A percentile compares a stretch with the other conserved stretches of the same genome.
Conservation (phyloP, 2,888 invertebrate species). For the Epirrita christyi region DNA sequence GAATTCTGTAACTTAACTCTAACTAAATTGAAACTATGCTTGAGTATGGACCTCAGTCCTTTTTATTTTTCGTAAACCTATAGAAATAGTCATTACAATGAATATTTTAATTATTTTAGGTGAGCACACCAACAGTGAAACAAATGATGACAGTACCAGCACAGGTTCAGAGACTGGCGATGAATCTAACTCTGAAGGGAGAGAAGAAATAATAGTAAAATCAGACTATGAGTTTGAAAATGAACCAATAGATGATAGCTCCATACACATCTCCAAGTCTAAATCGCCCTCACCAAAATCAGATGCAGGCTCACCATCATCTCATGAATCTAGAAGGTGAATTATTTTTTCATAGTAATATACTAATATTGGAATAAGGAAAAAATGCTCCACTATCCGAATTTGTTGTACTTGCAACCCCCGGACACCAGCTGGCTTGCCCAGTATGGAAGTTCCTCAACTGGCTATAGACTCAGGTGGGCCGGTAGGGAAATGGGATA, state of each 20-base stretch:
- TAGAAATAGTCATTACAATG: not conserved
- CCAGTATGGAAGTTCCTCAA: too few relatives aligned
- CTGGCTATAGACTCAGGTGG: too few relatives aligned
- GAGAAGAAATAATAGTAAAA: constrained; percentile 54
- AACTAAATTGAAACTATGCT: too few relatives aligned
- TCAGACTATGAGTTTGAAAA: constrained; percentile 67
- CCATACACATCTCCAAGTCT: constrained; percentile 62
- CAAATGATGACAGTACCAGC: constrained; percentile 76
- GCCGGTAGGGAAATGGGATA: too few relatives aligned
- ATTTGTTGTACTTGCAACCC: too few relatives aligned
- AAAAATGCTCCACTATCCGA: too few relatives aligned
- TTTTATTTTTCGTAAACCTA: too few relatives aligned
- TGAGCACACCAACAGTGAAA: constrained; percentile 78
- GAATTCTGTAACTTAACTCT: too few relatives aligned
- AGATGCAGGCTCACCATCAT: constrained; percentile 63
- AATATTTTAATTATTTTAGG: constrained; percentile 52
- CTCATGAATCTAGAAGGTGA: constrained; percentile 69
- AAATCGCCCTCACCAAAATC: constrained; percentile 68
- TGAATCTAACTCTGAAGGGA: constrained; percentile 72
- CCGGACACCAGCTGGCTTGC: too few relatives aligned
- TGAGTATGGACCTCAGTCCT: too few relatives aligned
- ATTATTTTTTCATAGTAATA: constrained; percentile 3
- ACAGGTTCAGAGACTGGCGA: constrained; percentile 72
- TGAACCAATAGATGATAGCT: constrained; percentile 60
- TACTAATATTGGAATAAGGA: too few relatives aligned